Percentiles rank a stretch among this genome's conserved stretches.
phyloP scores from a whole-genome alignment of 2,113 vertebrate genomes.

The Ginglymostoma cirratum region DNA sequence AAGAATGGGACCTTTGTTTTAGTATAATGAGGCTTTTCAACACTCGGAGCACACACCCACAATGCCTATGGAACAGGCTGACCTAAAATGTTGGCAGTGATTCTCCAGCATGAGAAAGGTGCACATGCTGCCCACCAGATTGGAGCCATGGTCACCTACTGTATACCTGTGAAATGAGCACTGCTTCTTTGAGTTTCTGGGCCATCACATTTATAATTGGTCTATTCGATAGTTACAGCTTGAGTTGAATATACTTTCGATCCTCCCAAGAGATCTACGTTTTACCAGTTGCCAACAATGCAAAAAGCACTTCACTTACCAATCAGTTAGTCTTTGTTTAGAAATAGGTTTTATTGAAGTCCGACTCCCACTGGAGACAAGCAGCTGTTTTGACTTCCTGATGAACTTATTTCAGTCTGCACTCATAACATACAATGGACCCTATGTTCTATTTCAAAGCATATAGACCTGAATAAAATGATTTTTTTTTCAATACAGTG shows the following conservation, averaged over 20 bases:
- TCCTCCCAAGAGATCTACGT: background rate
- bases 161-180: background rate
- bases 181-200: background rate
- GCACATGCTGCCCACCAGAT: background rate
- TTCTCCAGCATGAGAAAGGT: background rate
- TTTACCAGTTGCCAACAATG: conserved; percentile 16
- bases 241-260: background rate
- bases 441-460: conserved; percentile 23
- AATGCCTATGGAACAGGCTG: background rate
- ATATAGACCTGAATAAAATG: background rate
- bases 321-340: conserved; percentile 15
- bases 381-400: conserved; percentile 32
- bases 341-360: background rate
- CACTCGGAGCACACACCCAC: background rate
- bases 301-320: conserved; percentile 10
- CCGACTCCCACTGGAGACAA: background rate
- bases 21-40: background rate
- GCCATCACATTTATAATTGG: background rate
- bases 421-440: conserved; percentile 17
- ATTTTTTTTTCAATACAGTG: background rate
- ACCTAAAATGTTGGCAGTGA: background rate
- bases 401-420: conserved; percentile 35
- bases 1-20: background rate
- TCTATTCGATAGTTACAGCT: background rate
- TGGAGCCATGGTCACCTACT: background rate